These are phyloP conservation scores for Drosophila incognita DNA, from an alignment of 2,888 invertebrate species.

Conservation along the genomic window DNA sequence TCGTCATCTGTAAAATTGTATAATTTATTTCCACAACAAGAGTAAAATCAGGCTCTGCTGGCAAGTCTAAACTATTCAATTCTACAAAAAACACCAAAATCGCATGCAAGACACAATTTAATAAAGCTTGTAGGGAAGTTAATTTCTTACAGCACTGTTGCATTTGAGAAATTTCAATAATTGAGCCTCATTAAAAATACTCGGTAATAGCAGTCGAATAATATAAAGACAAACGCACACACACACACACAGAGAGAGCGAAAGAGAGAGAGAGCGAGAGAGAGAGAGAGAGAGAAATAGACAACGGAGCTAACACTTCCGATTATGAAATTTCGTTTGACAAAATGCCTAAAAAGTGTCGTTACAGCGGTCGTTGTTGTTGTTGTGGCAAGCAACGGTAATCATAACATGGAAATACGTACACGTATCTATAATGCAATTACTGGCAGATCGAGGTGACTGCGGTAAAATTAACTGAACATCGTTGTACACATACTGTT, in stretches of 20 bases:
- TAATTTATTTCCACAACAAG: background rate
- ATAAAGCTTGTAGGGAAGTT: slow-evolving; percentile 47
- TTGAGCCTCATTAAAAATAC: slow-evolving; percentile 71
- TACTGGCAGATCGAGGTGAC: slow-evolving; percentile 74
- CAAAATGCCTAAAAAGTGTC: slow-evolving; percentile 66
- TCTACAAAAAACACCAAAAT: slow-evolving; percentile 1
- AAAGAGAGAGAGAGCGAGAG: background rate
- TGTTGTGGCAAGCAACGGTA: slow-evolving; percentile 57
- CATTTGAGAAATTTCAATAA: slow-evolving; percentile 79
- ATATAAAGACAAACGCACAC: slow-evolving; percentile 17
- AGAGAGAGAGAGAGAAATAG: background rate
- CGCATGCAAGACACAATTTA: slow-evolving; percentile 17
- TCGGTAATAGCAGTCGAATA: slow-evolving; percentile 54
- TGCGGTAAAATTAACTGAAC: slow-evolving; percentile 67
- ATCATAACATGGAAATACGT: slow-evolving; percentile 72
- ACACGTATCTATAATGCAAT: slow-evolving; percentile 73
- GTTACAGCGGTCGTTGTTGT: slow-evolving; percentile 24
- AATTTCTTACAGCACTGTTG: slow-evolving; percentile 57
- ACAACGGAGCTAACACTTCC: slow-evolving; percentile 66
- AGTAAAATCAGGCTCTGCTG: background rate
- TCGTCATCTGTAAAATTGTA: background rate
- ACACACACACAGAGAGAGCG: background rate
- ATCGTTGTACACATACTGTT: slow-evolving; percentile 37
- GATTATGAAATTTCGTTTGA: slow-evolving; percentile 75
- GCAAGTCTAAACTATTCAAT: background rate